These are phyloP conservation scores for Syngnathoides biaculeatus DNA, from an alignment of 2,113 vertebrate genomes.

Conservation along the genomic window DNA sequence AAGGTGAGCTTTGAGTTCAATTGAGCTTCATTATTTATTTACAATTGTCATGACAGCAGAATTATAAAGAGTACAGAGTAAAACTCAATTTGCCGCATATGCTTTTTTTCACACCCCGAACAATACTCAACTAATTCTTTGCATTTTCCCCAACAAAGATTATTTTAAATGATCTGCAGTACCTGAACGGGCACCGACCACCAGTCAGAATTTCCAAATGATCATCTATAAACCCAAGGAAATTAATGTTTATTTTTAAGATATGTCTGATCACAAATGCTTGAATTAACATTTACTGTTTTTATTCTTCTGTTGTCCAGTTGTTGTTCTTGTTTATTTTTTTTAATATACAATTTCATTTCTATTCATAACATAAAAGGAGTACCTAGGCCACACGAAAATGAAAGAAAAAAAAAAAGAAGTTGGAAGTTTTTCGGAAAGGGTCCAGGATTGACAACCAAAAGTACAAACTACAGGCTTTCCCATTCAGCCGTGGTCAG, in stretches of 20 bases:
- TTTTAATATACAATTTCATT: background rate
- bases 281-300: background rate
- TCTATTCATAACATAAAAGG: background rate
- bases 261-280: background rate
- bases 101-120: too few relatives aligned
- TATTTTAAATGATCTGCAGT: background rate
- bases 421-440: background rate
- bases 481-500: background rate
- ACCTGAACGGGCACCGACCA: background rate
- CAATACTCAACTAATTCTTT: background rate
- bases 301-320: background rate
- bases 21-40: background rate
- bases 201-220: background rate
- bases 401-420: background rate
- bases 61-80: background rate
- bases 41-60: background rate
- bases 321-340: background rate
- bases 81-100: background rate
- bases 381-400: background rate
- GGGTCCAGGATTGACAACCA: background rate
- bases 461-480: background rate
- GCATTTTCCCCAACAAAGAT: background rate
- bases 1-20: slow-evolving; percentile 77
- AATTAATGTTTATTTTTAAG: background rate
- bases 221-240: background rate